Conservation (phyloP, 2,797 vertebrate species). For the Perodicticus potto region DNA sequence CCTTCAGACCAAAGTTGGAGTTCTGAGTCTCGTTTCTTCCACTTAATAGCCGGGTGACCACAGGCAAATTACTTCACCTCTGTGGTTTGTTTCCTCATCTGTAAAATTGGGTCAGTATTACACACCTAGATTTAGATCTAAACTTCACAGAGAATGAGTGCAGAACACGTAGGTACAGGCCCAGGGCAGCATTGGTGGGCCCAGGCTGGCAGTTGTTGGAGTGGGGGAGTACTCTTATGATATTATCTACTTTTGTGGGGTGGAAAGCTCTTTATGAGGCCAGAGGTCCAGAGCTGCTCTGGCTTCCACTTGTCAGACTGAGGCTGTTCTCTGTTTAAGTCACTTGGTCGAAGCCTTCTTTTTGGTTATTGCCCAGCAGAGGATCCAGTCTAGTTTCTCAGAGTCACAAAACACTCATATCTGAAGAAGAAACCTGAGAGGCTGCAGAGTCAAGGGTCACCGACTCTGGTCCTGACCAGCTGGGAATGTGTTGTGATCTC, state of each 20-base stretch:
- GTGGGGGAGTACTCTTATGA: no score
- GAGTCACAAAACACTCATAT: not conserved
- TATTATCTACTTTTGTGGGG: not conserved
- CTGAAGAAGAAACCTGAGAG: not conserved
- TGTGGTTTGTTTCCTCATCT: constrained; percentile 1
- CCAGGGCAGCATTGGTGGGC: not conserved
- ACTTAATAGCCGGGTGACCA: not conserved
- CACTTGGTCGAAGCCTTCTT: not conserved
- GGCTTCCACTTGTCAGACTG: not conserved
- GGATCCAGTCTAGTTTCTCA: not conserved
- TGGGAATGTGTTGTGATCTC: not conserved
- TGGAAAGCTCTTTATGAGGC: not conserved
- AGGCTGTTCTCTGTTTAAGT: not conserved
- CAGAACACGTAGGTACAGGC: not conserved
- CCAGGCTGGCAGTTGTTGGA: not conserved
- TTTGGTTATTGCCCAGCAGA: not conserved
- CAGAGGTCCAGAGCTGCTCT: not conserved
- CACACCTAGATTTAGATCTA: not conserved
- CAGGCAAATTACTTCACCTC: not conserved
- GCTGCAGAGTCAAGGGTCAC: not conserved
- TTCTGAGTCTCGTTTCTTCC: not conserved
- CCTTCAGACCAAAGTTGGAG: not conserved
- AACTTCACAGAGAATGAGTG: not conserved
- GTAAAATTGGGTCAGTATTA: not conserved
- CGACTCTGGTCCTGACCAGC: not conserved